These are phyloP conservation scores for Pithys albifrons DNA, from an alignment of 2,113 vertebrate genomes.

Conservation along the genomic window DNA sequence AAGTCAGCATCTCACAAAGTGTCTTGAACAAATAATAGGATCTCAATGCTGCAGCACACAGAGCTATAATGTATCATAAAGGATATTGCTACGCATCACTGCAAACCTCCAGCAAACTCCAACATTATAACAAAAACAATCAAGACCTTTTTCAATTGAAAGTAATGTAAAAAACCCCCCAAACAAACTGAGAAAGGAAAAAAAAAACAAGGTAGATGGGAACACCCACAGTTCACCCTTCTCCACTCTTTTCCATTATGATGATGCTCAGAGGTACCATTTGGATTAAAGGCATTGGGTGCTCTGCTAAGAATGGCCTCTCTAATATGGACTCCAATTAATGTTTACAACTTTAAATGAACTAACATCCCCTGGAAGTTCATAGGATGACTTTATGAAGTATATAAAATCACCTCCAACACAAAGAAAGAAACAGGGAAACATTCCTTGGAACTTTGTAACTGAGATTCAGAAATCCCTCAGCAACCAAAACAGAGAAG, in stretches of 20 bases:
- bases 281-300: neutral
- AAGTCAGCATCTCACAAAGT: neutral
- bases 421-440: neutral
- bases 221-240: neutral
- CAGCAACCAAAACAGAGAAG: neutral
- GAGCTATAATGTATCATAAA: neutral
- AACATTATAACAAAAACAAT: neutral
- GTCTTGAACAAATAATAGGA: neutral
- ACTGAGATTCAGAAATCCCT: neutral
- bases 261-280: neutral
- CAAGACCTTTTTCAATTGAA: neutral
- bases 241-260: neutral
- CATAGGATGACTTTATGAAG: neutral
- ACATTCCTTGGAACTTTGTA: neutral
- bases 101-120: neutral
- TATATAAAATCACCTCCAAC: neutral
- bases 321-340: neutral
- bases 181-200: neutral
- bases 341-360: neutral
- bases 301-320: accelerated
- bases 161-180: neutral
- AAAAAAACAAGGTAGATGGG: neutral
- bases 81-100: neutral
- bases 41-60: neutral
- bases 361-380: neutral